Evolutionary conservation across 2,113 vertebrate species (phyloP).

Genomic region (Myodes glareolus): DNA sequence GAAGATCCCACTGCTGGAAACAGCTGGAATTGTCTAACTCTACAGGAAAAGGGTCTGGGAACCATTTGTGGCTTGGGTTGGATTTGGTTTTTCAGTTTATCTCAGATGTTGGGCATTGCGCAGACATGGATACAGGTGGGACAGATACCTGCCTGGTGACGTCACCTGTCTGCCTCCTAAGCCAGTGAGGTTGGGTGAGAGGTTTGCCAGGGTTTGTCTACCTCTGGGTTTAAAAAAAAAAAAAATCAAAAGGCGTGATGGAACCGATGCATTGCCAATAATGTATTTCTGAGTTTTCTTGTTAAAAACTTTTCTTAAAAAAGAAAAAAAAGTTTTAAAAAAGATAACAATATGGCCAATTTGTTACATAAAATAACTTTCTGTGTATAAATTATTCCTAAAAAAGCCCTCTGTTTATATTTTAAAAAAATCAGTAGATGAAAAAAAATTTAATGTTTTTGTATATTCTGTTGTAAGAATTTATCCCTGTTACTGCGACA

Average conservation of each 20-base stretch:
- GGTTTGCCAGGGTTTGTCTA: constrained; percentile 88
- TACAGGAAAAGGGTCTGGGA: constrained; percentile 54
- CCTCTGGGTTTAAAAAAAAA: constrained; percentile 84
- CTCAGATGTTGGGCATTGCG: not conserved
- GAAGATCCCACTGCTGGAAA: constrained; percentile 5
- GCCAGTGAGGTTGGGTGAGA: constrained; percentile 87
- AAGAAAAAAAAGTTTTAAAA: constrained; percentile 73
- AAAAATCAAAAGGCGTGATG: constrained; percentile 84
- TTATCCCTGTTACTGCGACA: constrained; percentile 92
- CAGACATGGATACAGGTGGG: constrained; percentile 46
- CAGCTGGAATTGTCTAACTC: constrained; percentile 37
- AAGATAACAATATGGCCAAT: constrained; percentile 89
- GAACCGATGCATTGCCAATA: constrained; percentile 88
- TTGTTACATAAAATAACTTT: constrained; percentile 91
- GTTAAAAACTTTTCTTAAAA: constrained; percentile 85
- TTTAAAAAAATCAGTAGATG: constrained; percentile 90
- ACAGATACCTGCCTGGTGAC: constrained; percentile 53
- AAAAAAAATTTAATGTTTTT: constrained; percentile 90
- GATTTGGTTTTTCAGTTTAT: not conserved
- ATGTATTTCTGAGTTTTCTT: constrained; percentile 88
- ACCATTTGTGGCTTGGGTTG: not conserved
- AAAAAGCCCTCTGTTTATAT: constrained; percentile 90
- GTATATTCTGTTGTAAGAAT: constrained; percentile 94
- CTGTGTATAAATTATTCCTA: constrained; percentile 93
- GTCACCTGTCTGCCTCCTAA: constrained; percentile 85